phyloP scores from a whole-genome alignment of 2,797 vertebrate genomes.

The Pangasius macronema region DNA sequence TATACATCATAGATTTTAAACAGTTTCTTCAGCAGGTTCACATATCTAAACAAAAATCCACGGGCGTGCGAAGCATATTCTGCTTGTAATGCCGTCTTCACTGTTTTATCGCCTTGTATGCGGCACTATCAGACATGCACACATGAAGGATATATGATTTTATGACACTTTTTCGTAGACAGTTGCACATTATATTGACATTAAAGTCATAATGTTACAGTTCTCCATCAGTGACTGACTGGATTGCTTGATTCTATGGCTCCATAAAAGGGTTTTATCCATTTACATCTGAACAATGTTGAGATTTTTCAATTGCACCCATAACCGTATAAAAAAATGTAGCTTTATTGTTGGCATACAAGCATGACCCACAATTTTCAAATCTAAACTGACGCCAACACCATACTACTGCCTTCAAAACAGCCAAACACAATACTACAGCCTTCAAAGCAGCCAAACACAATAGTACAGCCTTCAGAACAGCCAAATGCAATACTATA shows the following conservation, averaged over 20 bases:
- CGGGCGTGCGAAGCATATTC: neutral
- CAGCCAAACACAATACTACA: neutral
- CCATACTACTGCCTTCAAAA: neutral
- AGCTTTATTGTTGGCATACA: neutral
- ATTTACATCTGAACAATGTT: neutral
- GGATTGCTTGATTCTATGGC: neutral
- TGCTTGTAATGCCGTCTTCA: neutral
- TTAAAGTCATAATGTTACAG: neutral
- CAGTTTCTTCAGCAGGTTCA: neutral
- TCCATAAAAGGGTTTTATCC: neutral
- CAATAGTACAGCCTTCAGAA: neutral
- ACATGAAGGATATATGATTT: neutral
- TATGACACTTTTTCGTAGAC: neutral
- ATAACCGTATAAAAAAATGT: conserved; percentile 16
- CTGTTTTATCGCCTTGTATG: neutral
- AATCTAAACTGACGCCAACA: neutral
- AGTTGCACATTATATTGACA: neutral
- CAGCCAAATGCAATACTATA: neutral
- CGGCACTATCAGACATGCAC: neutral
- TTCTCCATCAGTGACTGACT: neutral
- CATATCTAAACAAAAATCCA: neutral
- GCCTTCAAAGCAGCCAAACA: neutral
- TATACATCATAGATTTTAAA: neutral
- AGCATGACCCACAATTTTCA: neutral
- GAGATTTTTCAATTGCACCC: neutral